Evolutionary conservation across 2,797 vertebrate genomes (phyloP).

Genomic region (Apodemus agrarius): DNA sequence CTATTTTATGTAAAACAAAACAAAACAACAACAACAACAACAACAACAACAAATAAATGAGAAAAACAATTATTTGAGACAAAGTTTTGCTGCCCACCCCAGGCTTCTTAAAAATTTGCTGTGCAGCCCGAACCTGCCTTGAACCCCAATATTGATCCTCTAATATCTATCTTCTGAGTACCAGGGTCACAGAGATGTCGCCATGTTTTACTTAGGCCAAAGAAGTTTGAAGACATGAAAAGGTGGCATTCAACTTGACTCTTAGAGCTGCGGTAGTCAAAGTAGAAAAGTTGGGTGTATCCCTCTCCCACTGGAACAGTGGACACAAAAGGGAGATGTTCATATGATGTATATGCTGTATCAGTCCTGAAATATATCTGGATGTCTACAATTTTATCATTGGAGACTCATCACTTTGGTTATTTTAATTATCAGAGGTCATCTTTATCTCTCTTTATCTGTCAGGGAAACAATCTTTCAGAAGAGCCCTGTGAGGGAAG

Average conservation of each 20-base stretch:
- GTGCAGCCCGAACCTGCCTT: neutral
- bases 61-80: neutral
- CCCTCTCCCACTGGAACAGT: neutral
- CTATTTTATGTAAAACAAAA: neutral
- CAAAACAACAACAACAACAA: too few relatives aligned
- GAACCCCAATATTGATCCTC: neutral
- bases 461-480: conserved; percentile 6
- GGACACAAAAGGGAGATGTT: neutral
- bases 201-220: neutral
- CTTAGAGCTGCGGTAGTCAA: neutral
- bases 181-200: too few relatives aligned
- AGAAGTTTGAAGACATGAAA: neutral
- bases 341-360: neutral
- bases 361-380: conserved; percentile 17
- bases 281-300: neutral
- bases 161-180: neutral
- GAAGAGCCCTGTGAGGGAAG: neutral
- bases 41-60: too few relatives aligned
- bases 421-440: neutral
- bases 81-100: neutral
- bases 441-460: neutral
- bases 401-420: conserved; percentile 22
- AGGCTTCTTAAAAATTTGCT: neutral
- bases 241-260: neutral
- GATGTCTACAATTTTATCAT: neutral